Conservation (phyloP, 2,113 vertebrate genomes). For the Cebus imitator region DNA sequence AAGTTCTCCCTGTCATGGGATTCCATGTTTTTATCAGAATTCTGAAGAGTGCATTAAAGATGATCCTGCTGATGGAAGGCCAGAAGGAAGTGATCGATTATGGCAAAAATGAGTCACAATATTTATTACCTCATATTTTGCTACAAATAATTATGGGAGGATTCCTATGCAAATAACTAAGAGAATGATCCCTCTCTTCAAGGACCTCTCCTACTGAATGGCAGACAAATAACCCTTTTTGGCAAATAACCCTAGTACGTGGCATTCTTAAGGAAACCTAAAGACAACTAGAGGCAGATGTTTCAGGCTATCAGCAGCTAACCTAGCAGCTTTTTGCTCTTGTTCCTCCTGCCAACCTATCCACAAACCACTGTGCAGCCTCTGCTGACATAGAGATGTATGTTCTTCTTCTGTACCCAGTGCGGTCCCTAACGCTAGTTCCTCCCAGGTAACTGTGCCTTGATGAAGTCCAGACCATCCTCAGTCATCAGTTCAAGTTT, state of each 20-base stretch:
- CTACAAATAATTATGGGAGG: not conserved
- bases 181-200: not conserved
- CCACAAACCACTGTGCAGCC: no score
- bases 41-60: not conserved
- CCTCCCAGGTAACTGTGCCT: rapidly evolving
- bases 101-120: not conserved
- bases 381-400: not conserved
- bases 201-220: not conserved
- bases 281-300: not conserved
- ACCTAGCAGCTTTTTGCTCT: not conserved
- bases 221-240: not conserved
- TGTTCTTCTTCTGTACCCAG: not conserved
- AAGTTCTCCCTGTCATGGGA: not conserved
- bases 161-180: not conserved
- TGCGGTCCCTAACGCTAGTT: not conserved
- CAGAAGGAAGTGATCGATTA: not conserved
- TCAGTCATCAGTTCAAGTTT: not conserved
- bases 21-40: not conserved
- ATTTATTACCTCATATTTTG: not conserved
- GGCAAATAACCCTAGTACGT: not conserved
- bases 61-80: not conserved
- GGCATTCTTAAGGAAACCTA: not conserved
- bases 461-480: not conserved
- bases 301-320: not conserved
- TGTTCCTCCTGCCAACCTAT: not conserved